phyloP scores from a whole-genome alignment of 2,113 vertebrate genomes.

The Toxotes chatareus region DNA sequence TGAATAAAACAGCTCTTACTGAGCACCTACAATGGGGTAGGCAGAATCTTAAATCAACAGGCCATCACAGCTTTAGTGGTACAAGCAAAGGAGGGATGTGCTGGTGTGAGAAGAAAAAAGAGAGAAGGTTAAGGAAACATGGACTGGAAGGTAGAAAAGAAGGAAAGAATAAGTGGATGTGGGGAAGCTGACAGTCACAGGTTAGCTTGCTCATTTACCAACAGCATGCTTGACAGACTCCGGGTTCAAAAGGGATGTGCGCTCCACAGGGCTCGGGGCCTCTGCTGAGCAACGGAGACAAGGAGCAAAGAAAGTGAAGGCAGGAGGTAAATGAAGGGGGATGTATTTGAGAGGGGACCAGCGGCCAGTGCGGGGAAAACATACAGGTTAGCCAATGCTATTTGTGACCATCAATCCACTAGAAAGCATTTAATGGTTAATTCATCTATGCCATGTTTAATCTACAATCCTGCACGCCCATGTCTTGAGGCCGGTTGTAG shows the following conservation, averaged over 20 bases:
- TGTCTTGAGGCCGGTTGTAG: constrained; percentile 10
- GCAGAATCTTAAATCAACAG: constrained; percentile 3
- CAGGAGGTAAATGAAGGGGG: constrained; percentile 16
- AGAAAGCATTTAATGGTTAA: not conserved
- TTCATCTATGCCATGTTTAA: not conserved
- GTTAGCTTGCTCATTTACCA: constrained; percentile 63
- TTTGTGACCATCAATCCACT: not conserved
- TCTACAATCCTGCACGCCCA: not conserved
- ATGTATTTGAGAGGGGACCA: not conserved
- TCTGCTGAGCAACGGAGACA: constrained; percentile 52
- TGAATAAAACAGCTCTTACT: constrained; percentile 15
- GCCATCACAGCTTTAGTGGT: constrained; percentile 19
- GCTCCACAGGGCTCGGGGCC: constrained; percentile 40
- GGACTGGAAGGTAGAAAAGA: constrained; percentile 5
- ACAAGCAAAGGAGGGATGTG: constrained; percentile 3
- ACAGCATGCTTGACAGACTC: constrained; percentile 51
- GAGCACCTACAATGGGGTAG: not conserved
- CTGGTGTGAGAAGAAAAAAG: not conserved
- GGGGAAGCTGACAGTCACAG: constrained; percentile 48
- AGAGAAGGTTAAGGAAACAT: constrained; percentile 16
- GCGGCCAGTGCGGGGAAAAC: not conserved
- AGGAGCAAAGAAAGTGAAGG: constrained; percentile 32
- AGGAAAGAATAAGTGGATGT: constrained; percentile 26
- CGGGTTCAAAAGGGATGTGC: constrained; percentile 49
- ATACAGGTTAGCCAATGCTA: not conserved